These are phyloP conservation scores for Sphenopsis melanotis DNA, from an alignment of 2,797 vertebrate species.

Conservation along the genomic window DNA sequence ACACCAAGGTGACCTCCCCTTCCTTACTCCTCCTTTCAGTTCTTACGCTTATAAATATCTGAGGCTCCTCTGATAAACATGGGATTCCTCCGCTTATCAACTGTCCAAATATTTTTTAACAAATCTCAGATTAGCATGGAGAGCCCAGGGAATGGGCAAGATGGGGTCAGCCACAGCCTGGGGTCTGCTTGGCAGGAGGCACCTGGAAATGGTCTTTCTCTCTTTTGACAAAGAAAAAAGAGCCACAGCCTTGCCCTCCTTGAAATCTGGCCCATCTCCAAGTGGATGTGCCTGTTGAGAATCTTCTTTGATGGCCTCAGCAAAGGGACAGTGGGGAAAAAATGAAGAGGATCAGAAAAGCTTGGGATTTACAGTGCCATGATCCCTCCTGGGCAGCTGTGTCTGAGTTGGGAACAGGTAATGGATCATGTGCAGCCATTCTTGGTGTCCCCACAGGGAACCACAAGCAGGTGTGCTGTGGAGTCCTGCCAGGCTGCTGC, in stretches of 20 bases:
- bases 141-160: neutral
- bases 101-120: conserved; percentile 42
- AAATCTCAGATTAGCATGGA: conserved; percentile 5
- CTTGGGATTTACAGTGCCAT: neutral
- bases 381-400: neutral
- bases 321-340: neutral
- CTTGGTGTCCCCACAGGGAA: neutral
- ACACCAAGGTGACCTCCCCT: neutral
- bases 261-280: neutral
- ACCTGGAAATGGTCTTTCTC: neutral
- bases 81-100: conserved; percentile 13
- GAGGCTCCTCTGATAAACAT: conserved; percentile 24
- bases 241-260: neutral
- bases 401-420: neutral
- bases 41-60: conserved; percentile 26
- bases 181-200: neutral
- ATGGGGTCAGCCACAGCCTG: neutral
- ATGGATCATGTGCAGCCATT: neutral
- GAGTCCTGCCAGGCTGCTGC: neutral
- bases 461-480: conserved; percentile 7
- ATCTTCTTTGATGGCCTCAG: neutral
- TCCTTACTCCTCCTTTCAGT: neutral
- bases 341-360: neutral
- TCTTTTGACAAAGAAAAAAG: neutral
- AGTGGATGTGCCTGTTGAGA: neutral